Evolutionary conservation across 2,113 vertebrate species (phyloP), one percentile per base, ranked within the genome.

Genomic region (Chaetops frenatus): DNA sequence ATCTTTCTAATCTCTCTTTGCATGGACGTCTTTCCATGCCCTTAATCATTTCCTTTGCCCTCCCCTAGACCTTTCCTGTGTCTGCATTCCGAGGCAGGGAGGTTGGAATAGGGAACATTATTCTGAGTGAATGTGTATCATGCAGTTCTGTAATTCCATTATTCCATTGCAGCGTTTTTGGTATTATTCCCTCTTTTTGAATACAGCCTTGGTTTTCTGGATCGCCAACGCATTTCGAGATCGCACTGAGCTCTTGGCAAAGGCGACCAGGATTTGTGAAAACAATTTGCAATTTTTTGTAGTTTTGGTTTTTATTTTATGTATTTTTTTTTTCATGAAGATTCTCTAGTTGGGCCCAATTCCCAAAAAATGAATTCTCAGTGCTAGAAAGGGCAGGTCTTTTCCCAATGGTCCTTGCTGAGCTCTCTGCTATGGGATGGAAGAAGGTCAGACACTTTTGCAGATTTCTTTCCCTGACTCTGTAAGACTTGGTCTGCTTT

Each of bases 1-100:
- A 97, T 97, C 95, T 94, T 95, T 93, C 95, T 97, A 96, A 95
- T 95, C 95, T 97, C 88, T 90, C 92, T 91, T 92, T 58, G 48
- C 93, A 88, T 90, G 81, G 93, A 44, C 0, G 64, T 86, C 35
- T 96, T 93, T 83, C 94, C 79, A 24, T 90, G 92, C 60, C 88
- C 80, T 95, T 93, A 97, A 95, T 97, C 29, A 96, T 94, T 95
- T 95, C 81, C 79, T 93, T 36, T 97, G 96, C 93, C 90, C 94
- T 93, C 94, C 48, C 36, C 22, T 90, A 35, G 94, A 92, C 94
- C 82, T 94, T 88, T 97, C 57, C 79, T 0, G 1, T 74, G 79
- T 78, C 90, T 96, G 85, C 79, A 38, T 80, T 93, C 88, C 0
- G 10, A 94, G 71, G 60, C 71, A 62, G n/a, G 36, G 79, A 94